phyloP scores from a whole-genome alignment of 1,140 invertebrate genomes.

The Cotesia chilonis region DNA sequence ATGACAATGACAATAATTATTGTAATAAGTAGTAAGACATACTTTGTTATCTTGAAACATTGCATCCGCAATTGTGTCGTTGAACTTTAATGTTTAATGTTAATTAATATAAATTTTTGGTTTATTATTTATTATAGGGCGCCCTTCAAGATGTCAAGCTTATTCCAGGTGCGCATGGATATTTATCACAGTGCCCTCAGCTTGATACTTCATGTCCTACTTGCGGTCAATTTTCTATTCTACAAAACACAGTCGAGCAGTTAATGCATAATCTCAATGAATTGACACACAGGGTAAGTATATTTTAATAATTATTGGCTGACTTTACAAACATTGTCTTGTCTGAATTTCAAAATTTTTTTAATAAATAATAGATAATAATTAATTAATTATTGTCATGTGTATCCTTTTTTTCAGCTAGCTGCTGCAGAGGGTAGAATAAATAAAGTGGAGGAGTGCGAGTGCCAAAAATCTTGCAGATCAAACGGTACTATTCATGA shows the following conservation, averaged over 20 bases:
- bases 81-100: not conserved
- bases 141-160: constrained; percentile 87
- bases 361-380: not conserved
- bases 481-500: constrained; percentile 80
- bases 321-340: not conserved
- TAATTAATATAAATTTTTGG: not conserved
- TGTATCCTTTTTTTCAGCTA: constrained; percentile 72
- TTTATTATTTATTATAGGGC: constrained; percentile 70
- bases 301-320: constrained; percentile 6
- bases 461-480: constrained; percentile 87
- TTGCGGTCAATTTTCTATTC: constrained; percentile 84
- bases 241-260: constrained; percentile 77
- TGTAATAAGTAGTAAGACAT: not conserved
- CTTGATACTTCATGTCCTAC: constrained; percentile 88
- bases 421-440: constrained; percentile 79
- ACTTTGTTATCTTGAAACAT: constrained; percentile 6
- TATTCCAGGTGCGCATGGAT: constrained; percentile 84
- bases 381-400: constrained; percentile 42
- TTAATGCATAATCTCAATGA: constrained; percentile 70
- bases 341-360: not conserved
- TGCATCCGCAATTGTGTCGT: constrained; percentile 2
- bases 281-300: constrained; percentile 72
- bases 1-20: too few relatives aligned
- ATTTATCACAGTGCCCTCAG: constrained; percentile 85
- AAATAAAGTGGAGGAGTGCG: constrained; percentile 82